These are phyloP conservation scores for Trididemnum nubilum DNA, from an alignment of 23 tunicate genomes.

Conservation along the genomic window DNA sequence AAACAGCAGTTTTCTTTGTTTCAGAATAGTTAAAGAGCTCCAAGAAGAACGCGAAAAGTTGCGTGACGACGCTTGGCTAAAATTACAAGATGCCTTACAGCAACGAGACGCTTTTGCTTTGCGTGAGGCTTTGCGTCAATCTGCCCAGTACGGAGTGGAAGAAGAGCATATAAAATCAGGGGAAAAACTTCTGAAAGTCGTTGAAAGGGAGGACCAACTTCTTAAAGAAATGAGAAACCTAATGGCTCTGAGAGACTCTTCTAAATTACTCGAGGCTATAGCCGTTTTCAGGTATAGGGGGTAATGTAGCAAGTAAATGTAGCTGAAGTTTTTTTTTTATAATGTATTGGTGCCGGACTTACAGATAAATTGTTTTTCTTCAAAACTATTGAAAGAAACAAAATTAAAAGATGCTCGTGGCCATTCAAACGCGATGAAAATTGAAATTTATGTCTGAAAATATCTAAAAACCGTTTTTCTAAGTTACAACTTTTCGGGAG, in stretches of 20 bases:
- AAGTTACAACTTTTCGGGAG: too few relatives aligned
- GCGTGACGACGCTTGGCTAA: constrained; percentile 25
- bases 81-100: constrained; percentile 38
- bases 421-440: too few relatives aligned
- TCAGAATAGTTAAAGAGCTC: constrained; percentile 10
- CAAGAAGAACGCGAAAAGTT: constrained; percentile 4
- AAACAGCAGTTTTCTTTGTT: background rate
- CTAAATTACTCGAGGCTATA: constrained; percentile 43
- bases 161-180: constrained; percentile 23
- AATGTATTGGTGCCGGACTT: too few relatives aligned
- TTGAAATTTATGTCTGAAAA: too few relatives aligned
- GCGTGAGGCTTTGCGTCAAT: constrained; percentile 21
- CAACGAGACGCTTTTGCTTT: constrained; percentile 24
- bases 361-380: too few relatives aligned
- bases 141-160: constrained; percentile 33
- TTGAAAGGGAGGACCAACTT: constrained; percentile 53
- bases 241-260: constrained; percentile 24
- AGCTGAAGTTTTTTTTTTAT: constrained; percentile 4
- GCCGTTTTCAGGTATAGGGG: constrained; percentile 44
- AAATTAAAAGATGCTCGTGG: too few relatives aligned
- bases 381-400: too few relatives aligned
- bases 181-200: constrained; percentile 33
- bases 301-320: too few relatives aligned
- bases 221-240: constrained; percentile 40
- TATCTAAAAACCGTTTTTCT: too few relatives aligned